Conservation (phyloP, 2,797 vertebrate genomes). For the Euthynnus affinis region DNA sequence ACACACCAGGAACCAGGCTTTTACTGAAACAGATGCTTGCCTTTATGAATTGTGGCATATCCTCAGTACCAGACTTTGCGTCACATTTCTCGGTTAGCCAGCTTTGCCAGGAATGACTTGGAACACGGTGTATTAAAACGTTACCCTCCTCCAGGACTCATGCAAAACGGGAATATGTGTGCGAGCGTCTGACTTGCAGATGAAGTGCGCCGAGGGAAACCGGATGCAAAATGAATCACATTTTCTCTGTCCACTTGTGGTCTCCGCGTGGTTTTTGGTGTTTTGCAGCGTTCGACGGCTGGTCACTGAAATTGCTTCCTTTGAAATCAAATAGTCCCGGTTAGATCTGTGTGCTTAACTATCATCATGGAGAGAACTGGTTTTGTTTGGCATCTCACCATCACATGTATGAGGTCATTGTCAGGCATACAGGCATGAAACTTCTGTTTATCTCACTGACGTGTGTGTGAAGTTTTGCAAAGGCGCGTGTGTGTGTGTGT, state of each 20-base stretch:
- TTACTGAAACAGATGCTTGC: conserved; percentile 64
- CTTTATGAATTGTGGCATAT: conserved; percentile 69
- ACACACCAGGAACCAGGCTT: conserved; percentile 39
- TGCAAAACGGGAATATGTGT: conserved; percentile 36
- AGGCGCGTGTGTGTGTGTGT: conserved; percentile 16
- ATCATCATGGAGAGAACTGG: conserved; percentile 19
- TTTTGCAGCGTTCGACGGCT: conserved; percentile 33
- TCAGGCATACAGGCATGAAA: conserved; percentile 39
- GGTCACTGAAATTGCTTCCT: conserved; percentile 49
- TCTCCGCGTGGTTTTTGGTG: conserved; percentile 41
- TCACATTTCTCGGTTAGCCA: conserved; percentile 66
- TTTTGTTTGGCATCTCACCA: conserved; percentile 53
- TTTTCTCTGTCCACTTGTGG: conserved; percentile 50
- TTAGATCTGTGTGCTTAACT: conserved; percentile 33
- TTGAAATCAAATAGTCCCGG: conserved; percentile 57
- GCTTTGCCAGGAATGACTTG: conserved; percentile 72
- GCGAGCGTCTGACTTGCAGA: conserved; percentile 23
- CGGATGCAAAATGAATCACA: conserved; percentile 58
- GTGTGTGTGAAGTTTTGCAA: conserved; percentile 27
- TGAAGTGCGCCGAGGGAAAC: conserved; percentile 26
- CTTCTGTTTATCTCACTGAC: conserved; percentile 56
- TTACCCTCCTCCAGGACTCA: conserved; percentile 32
- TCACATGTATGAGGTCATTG: conserved; percentile 61
- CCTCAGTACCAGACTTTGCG: conserved; percentile 66
- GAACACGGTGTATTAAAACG: conserved; percentile 24